Conservation (phyloP, 2,797 vertebrate genomes). For the Melanotaenia nigrans region DNA sequence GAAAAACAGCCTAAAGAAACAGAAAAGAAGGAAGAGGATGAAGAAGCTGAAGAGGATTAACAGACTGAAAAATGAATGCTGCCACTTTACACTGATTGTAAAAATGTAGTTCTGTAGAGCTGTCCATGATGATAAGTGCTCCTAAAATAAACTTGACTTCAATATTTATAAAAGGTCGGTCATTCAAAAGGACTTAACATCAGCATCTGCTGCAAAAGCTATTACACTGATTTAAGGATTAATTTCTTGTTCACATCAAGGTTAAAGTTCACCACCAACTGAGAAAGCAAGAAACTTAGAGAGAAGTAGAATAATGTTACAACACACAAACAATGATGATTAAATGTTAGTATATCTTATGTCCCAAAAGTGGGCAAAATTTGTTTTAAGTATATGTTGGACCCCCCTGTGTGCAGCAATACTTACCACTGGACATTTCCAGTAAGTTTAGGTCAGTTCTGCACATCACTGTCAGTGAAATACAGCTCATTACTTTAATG, state of each 20-base stretch:
- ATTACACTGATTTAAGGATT: not conserved
- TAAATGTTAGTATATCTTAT: not conserved
- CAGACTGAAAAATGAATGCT: not conserved
- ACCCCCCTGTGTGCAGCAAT: too few relatives aligned
- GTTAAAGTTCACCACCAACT: not conserved
- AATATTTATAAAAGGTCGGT: slow-evolving; percentile 23
- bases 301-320: not conserved
- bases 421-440: not conserved
- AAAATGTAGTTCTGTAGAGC: not conserved
- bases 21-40: slow-evolving; percentile 25
- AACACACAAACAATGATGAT: not conserved
- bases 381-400: not conserved
- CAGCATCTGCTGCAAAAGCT: slow-evolving; percentile 5
- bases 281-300: not conserved
- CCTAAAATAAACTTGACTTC: slow-evolving; percentile 24
- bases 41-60: slow-evolving; percentile 1
- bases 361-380: not conserved
- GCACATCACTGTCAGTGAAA: not conserved
- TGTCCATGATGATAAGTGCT: not conserved
- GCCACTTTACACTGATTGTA: slow-evolving; percentile 12
- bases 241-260: not conserved
- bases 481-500: not conserved
- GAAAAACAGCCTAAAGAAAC: slow-evolving; percentile 74
- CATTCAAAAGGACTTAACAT: slow-evolving; percentile 22
- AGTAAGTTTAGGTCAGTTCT: not conserved